These are phyloP conservation scores for honey bee (Apis mellifera) DNA, from an alignment of 1,140 invertebrate species.

Conservation along the genomic window DNA sequence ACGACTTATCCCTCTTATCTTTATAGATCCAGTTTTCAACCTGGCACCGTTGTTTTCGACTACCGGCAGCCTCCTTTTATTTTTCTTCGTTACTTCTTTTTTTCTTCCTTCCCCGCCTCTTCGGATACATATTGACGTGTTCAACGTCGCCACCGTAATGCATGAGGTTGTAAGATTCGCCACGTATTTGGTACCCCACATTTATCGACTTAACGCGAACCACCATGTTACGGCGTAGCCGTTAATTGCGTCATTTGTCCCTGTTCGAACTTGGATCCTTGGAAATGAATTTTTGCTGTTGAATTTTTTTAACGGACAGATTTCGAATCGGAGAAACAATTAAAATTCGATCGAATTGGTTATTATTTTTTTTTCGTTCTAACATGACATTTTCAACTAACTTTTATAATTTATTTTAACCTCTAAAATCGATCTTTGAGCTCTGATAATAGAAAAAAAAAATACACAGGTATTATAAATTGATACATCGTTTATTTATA, in stretches of 20 bases:
- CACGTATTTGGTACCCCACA: constrained; percentile 1
- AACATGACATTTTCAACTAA: too few species aligned
- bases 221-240: constrained; percentile 9
- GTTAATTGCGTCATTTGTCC: constrained; percentile 40
- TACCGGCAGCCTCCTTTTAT: constrained; percentile 11
- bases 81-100: background rate
- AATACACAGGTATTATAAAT: too few species aligned
- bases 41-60: constrained; percentile 23
- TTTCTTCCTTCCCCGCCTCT: too few species aligned
- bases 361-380: too few species aligned
- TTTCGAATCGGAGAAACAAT: too few species aligned
- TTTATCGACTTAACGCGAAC: constrained; percentile 15
- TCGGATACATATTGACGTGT: background rate
- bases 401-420: too few species aligned
- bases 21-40: constrained; percentile 41
- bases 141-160: background rate
- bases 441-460: too few species aligned
- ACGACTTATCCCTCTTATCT: constrained; percentile 32
- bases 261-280: background rate
- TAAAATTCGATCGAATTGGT: too few species aligned
- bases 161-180: background rate
- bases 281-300: background rate
- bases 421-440: too few species aligned
- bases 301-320: too few species aligned
- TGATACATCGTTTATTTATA: too few species aligned